These are phyloP conservation scores for Aurelia sp. DNA, from an alignment of 30 jellyfish, hydroid and myxozoan species.

Conservation along the genomic window DNA sequence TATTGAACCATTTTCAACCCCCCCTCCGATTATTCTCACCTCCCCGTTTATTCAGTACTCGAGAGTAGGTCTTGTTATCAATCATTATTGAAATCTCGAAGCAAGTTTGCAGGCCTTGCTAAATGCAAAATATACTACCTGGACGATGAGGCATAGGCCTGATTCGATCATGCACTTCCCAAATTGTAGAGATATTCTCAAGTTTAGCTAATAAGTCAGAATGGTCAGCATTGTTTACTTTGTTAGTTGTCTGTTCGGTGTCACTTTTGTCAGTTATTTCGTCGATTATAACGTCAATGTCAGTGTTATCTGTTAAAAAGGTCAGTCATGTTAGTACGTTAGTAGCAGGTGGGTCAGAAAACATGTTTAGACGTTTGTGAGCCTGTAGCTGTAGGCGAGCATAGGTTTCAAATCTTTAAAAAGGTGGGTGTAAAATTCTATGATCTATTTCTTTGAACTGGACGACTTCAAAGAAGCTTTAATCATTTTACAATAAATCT, in stretches of 20 bases:
- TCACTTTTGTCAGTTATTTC: conserved; percentile 71
- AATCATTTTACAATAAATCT: too few species aligned
- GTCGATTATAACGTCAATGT: conserved; percentile 75
- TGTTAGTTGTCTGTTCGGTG: conserved; percentile 37
- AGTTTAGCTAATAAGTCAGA: conserved; percentile 41
- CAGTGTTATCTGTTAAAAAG: conserved; percentile 56
- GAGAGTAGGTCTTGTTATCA: too few species aligned
- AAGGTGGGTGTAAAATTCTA: too few species aligned
- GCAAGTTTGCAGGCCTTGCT: too few species aligned
- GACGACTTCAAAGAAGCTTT: too few species aligned
- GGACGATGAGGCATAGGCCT: conserved; percentile 57
- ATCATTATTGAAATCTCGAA: too few species aligned
- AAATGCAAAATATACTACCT: conserved; percentile 8
- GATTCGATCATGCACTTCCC: conserved; percentile 74
- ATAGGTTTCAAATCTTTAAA: too few species aligned
- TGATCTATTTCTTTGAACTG: too few species aligned
- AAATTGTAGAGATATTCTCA: conserved; percentile 56
- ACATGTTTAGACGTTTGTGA: neutral
- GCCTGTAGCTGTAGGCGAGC: too few species aligned
- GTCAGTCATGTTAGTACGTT: conserved; percentile 56
- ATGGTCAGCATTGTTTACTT: conserved; percentile 34
- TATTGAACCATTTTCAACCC: too few species aligned
- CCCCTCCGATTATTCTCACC: too few species aligned
- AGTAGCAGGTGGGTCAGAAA: neutral
- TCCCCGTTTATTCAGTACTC: too few species aligned